Base-by-base conservation (phyloP, 2,797 vertebrate genomes). In the Percopsis omiscomaycus region DNA sequence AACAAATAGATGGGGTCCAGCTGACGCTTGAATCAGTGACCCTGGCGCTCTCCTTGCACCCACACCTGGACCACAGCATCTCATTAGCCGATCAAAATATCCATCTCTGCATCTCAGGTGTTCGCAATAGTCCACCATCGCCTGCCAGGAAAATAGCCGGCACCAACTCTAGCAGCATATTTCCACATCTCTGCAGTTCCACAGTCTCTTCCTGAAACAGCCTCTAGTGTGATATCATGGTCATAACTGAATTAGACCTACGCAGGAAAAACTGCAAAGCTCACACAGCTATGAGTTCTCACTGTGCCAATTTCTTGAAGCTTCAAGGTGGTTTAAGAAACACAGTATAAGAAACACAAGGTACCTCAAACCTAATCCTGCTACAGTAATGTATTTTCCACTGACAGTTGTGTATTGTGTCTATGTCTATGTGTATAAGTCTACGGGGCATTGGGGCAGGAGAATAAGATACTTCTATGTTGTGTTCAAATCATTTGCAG, bases 1-100 rank as follows among this genome's bases (percentile, higher is more conserved):
- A 91, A 92, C 86, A 89, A 83, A 85, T 72, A 69, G 42, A 68
- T 59, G 58, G 63, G 81, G 80, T 83, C 84, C 85, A 88, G 86
- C 83, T 83, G 83, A 80, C 45, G 48, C 71, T 71, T 46, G 77
- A 60, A 66, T 70, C 69, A 1, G 66, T 51, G 68, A 64, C 78
- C 68, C 73, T 46, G 3, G 10, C 16, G 45, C 75, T 66, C 73
- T 69, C 67, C 10, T 5, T 10, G 37, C 60, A 56, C 56, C 46
- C 71, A 50, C 55, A 46, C 27, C 52, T 3, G 60, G 74, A 84
- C 70, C 78, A 66, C 53, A 15, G 61, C 61, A 77, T 75, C 80
- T 82, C 73, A 76, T 83, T 81, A 86, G 42, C 11, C 5, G 59
- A 75, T 74, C 55, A 50, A 59, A 79, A 78, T 62, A 77, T 77